Evolutionary conservation across 2,797 vertebrate species (phyloP).

Genomic region (Paedocypris micromegethes): DNA sequence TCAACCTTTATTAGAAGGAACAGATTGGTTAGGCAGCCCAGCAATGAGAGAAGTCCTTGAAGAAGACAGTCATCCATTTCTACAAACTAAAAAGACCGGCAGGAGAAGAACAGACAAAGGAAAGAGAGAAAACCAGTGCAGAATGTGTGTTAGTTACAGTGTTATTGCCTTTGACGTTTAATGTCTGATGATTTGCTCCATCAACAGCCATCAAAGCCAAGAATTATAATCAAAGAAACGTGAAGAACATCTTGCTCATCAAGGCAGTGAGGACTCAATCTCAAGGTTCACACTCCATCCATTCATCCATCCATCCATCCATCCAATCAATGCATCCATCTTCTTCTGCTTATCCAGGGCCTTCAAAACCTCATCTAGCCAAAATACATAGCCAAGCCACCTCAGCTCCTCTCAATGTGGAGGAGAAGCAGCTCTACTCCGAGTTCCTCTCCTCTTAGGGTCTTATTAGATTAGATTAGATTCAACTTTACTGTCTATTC

Average conservation of each 20-base stretch:
- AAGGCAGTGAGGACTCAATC: neutral
- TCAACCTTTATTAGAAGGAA: conserved; percentile 98
- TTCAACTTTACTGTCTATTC: too few species aligned
- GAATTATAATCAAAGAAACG: conserved; percentile 27
- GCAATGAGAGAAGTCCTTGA: conserved; percentile 92
- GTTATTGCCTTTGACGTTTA: conserved; percentile 12
- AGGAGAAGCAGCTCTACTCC: too few species aligned
- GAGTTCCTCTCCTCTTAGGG: too few species aligned
- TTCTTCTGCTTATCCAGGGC: too few species aligned
- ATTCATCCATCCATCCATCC: too few species aligned
- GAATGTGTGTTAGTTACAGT: conserved; percentile 20
- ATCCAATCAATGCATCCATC: too few species aligned
- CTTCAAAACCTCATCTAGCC: too few species aligned
- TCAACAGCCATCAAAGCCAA: conserved; percentile 10
- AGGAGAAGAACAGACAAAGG: conserved; percentile 2
- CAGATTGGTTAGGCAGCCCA: conserved; percentile 96
- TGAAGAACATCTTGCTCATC: conserved; percentile 16
- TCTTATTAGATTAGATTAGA: too few species aligned
- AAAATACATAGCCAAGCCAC: too few species aligned
- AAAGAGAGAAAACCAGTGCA: neutral
- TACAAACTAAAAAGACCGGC: conserved; percentile 71
- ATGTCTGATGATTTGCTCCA: neutral
- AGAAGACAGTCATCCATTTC: conserved; percentile 90
- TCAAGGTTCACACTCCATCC: neutral
- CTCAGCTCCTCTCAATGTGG: too few species aligned